A percentile compares a stretch with the other conserved stretches of the same genome.
phyloP scores from a whole-genome alignment of 2,888 invertebrate genomes.

The Hydropsyche betteni region DNA sequence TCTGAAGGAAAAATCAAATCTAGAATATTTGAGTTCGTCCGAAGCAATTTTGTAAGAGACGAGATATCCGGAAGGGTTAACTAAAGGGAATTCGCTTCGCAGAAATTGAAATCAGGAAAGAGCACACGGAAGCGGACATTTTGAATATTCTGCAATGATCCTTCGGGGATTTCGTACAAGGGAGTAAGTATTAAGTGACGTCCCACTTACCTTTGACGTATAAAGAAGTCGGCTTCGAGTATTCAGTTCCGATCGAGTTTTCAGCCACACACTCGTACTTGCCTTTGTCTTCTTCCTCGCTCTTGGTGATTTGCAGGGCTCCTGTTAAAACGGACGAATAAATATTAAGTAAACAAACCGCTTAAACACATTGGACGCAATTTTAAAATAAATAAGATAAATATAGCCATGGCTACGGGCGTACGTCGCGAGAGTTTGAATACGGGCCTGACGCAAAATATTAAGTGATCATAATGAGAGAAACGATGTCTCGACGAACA shows the following conservation, averaged over 20 bases:
- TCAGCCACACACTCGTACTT: slow-evolving; percentile 97
- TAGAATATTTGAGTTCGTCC: not conserved
- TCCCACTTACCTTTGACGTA: slow-evolving; percentile 86
- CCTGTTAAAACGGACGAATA: slow-evolving; percentile 66
- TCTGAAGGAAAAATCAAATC: too few relatives aligned
- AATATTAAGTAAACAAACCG: slow-evolving; percentile 34
- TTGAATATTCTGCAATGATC: slow-evolving; percentile 19
- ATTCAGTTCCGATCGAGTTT: slow-evolving; percentile 91
- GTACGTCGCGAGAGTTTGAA: slow-evolving; percentile 11
- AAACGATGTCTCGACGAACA: slow-evolving; percentile 19
- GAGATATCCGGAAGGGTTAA: slow-evolving; percentile 12
- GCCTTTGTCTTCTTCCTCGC: slow-evolving; percentile 91
- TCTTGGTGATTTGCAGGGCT: slow-evolving; percentile 87
- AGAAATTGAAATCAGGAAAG: slow-evolving; percentile 15
- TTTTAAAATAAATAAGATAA: slow-evolving; percentile 8
- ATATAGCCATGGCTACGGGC: not conserved
- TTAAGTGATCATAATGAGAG: slow-evolving; percentile 36
- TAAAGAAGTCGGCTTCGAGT: slow-evolving; percentile 87
- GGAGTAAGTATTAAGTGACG: not conserved
- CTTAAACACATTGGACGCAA: too few relatives aligned
- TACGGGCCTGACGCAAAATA: slow-evolving; percentile 8
- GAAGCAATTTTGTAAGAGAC: slow-evolving; percentile 3
- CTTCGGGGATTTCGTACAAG: slow-evolving; percentile 13
- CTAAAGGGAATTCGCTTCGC: slow-evolving; percentile 26
- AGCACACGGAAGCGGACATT: slow-evolving; percentile 2